Evolutionary conservation across 2,797 vertebrate genomes (phyloP), one percentile per base, ranked within the genome.

Genomic region (Limnodromus scolopaceus): DNA sequence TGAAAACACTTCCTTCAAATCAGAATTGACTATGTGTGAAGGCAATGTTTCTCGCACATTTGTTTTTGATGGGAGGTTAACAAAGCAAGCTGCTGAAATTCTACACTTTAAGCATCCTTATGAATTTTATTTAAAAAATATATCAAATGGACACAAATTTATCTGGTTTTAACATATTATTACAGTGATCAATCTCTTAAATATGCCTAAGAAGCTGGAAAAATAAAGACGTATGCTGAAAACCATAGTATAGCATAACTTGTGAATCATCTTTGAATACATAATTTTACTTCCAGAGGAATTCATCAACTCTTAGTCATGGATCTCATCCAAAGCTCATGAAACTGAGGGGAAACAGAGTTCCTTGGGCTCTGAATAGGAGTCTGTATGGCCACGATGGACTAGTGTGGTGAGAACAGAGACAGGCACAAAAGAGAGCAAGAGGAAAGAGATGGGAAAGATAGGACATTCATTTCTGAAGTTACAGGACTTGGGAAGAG

Each of bases 1-100:
- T 57, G n/a, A 87, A 84, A 95, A 86, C 32, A 17, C 63, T 96
- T 81, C 49, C 80, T 92, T 93, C 76, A 96, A 91, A 94, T 72
- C 55, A 87, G 92, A 96, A 93, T 57, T 61, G 66, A 89, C 68
- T 89, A 15, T 0, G 0, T 55, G 71, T 89, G 83, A 96, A 92
- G 45, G 45, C 51, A 88, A 32, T 9, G 28, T 2, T 89, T 69
- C 84, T 64, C 0, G 0, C 34, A 55, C 19, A 6, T 82, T 77
- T 61, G 60, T 17, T 89, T 91, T 77, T 63, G 61, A 58, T 87
- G 53, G 53, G 43, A 90, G 49, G 60, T 57, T 92, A 96, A 90
- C 66, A 82, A 79, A 94, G n/a, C 54, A 92, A 90, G 58, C n/a
- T 60, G 71, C 51, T 89, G 54, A 34, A 81, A 80, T 81, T 87